Base-by-base conservation (phyloP, 2,888 invertebrate genomes). In the Mantis religiosa region DNA sequence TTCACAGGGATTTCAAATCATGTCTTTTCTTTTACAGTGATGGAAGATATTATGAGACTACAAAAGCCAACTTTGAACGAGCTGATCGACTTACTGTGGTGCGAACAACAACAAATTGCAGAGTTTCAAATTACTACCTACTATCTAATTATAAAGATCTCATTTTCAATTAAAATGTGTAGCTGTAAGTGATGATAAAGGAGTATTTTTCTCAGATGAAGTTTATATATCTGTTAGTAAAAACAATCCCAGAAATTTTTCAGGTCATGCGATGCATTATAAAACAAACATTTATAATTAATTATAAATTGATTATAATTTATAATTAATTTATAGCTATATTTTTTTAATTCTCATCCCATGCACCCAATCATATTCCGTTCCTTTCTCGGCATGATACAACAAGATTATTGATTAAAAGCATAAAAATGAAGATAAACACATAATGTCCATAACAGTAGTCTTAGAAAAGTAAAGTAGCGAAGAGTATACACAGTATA, bases 51-150 rank as follows among this genome's bases (percentile, higher is more conserved):
- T 99, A 99, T 93, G 99, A 99, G 94, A 97, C 99, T 91, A 99
- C 99, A 81, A 99, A 99, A 93, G 99, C 99, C 0, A 99, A 99
- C 94, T 99, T 99, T 93, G 99, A 99, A 94, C 95, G 99, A 92
- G 99, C 99, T 0, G 99, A 99, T 93, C 95, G 99, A 91, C 96
- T 96, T 91, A 99, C 99, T 0, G 99, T 99, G 15, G 99, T 99
- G 0, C 95, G 99, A 89, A 99, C 99, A 3, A 97, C 98, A 4
- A 99, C 98, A 90, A 99, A 98, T 94, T 99, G 99, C 93, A 95
- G 97, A 90, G 99, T 99, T 15, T 98, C 98, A 84, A 97, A 98
- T 92, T 98, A 98, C 92, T 98, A 99, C 93, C 95, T 99, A 89
- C 95, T 99, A 84, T 96, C 96, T 91, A 98, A 98, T 93, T 99